Evolutionary conservation across 1,140 invertebrate genomes (phyloP), one percentile per base, ranked within the genome.

Genomic region (Yoshiicerus persimilis): DNA sequence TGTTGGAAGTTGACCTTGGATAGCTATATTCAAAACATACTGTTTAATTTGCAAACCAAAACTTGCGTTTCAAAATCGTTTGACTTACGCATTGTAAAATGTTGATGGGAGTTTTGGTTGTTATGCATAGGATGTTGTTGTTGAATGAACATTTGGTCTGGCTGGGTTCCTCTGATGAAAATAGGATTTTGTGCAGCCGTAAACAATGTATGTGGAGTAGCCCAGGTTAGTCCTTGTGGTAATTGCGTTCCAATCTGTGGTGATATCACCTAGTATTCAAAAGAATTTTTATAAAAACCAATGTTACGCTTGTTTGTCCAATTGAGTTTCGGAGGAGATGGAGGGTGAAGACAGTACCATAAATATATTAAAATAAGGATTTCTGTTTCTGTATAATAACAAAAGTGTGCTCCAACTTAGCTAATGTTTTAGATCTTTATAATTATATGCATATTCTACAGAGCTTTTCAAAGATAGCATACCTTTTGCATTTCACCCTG

Each of bases 131-230:
- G 94, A 89, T 96, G 96, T 13, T 96, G 95, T 91, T 95, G 96
- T 91, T 97, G 96, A 90, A 98, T 97, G 90, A 96, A 97, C 96
- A 98, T 97, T 20, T 95, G 94, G 92, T 97, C 96, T 13, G 95
- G 95, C 91, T 96, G 96, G 27, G 90, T 66, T 66, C 96, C 95
- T 87, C 96, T 92, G 89, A 97, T 97, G 90, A 97, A 97, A 90
- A 97, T 97, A 32, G 95, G 95, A 93, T 97, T 97, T 5, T 95
- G 95, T 0, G 94, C 92, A 4, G 94, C 94, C 4, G 93, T 92
- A 4, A 96, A 92, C 1, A 96, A 91, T 4, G 95, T 93, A 41
- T 94, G 95, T 10, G 95, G 91, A 91, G 41, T 92, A 91, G 93
- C 92, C 93, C 93, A 97, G 88, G 86, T 95, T 93, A 93, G 38